Conservation (phyloP, 92 coral and sea anemone genomes). For the Siderastrea siderea region DNA sequence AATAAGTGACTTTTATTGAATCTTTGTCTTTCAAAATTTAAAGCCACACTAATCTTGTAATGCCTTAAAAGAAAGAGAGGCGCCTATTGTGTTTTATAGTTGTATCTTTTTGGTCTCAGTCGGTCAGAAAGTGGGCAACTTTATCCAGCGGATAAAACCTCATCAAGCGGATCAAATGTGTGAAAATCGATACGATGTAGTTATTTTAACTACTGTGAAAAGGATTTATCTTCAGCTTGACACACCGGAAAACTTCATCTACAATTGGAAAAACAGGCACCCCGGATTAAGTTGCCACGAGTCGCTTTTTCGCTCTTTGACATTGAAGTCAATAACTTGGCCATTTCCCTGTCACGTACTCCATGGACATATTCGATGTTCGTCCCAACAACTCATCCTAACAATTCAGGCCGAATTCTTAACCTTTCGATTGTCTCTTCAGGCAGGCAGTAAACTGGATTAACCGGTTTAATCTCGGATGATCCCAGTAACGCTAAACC, state of each 20-base stretch:
- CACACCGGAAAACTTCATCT: background rate
- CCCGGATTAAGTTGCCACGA: background rate
- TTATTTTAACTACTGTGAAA: no score
- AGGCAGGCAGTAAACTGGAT: conserved; percentile 98
- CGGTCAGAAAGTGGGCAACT: no score
- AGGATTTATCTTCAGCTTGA: no score
- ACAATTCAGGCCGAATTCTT: conserved; percentile 82
- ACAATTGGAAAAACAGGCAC: background rate
- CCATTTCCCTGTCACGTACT: background rate
- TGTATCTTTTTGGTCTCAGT: no score
- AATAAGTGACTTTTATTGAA: no score
- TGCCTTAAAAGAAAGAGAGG: no score
- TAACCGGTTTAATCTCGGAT: conserved; percentile 87
- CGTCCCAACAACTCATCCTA: conserved; percentile 29
- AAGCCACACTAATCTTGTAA: no score
- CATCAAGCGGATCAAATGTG: no score
- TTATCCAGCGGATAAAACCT: no score
- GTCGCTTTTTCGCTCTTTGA: background rate
- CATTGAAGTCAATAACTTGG: background rate
- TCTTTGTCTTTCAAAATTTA: no score
- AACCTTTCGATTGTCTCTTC: conserved; percentile 79
- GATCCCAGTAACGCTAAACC: conserved; percentile 92
- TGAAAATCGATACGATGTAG: no score
- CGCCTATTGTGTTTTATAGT: no score
- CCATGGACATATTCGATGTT: background rate